phyloP scores from a whole-genome alignment of 2,797 vertebrate species.

The Carapus acus region DNA sequence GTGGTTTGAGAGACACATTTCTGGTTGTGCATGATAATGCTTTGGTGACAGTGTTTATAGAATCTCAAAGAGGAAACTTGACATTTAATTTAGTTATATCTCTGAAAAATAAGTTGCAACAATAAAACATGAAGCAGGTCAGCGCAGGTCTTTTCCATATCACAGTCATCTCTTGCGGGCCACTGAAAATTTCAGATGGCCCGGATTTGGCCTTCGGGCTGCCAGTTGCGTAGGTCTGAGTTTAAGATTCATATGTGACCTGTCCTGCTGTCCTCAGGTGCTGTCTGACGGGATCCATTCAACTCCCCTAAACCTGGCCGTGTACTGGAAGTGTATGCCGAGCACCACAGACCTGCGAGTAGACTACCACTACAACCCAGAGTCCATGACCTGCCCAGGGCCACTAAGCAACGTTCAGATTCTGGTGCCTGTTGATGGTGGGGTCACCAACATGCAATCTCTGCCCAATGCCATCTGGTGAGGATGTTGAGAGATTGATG shows the following conservation, averaged over 20 bases:
- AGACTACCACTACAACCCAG: conserved; percentile 95
- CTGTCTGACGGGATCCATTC: conserved; percentile 93
- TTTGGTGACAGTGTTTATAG: no score
- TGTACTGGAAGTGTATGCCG: conserved; percentile 90
- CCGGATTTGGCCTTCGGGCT: no score
- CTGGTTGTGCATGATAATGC: no score
- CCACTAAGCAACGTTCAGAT: conserved; percentile 86
- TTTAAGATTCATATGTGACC: background rate
- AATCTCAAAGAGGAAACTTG: no score
- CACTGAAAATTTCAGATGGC: no score
- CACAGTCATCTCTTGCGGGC: no score
- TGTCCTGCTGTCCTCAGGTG: conserved; percentile 73
- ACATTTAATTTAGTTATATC: no score
- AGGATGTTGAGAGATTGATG: conserved; percentile 21
- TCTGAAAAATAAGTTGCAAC: no score
- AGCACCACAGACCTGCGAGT: conserved; percentile 89
- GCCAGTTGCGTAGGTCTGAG: no score
- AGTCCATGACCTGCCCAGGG: conserved; percentile 83
- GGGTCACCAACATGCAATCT: conserved; percentile 90
- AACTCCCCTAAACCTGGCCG: conserved; percentile 91
- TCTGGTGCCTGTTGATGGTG: conserved; percentile 88
- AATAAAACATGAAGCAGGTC: no score
- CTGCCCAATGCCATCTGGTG: conserved; percentile 90
- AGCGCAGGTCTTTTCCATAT: no score
- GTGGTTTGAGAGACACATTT: no score